Conservation (phyloP, 64 coral and sea anemone species). For the Dendronephthya gigantea region DNA sequence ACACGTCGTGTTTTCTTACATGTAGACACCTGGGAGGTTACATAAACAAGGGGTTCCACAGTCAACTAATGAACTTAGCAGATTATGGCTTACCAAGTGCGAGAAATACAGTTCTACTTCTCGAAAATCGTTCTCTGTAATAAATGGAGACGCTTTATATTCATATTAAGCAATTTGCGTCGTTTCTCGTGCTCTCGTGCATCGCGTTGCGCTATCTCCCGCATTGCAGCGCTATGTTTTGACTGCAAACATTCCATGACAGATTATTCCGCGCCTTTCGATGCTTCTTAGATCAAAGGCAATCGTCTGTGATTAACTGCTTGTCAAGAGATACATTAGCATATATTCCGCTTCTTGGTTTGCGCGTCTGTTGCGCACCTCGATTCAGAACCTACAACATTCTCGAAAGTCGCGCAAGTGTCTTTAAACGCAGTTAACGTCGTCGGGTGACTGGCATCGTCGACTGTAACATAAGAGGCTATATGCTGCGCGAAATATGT, state of each 20-base stretch:
- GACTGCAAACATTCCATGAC: conserved; percentile 1
- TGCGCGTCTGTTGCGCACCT: not conserved
- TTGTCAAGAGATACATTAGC: not conserved
- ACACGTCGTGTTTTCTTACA: not conserved
- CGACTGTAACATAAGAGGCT: not conserved
- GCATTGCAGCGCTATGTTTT: not conserved
- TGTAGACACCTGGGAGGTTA: not conserved
- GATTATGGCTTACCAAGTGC: not conserved
- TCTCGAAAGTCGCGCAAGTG: not conserved
- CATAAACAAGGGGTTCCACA: not conserved
- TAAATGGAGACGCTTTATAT: no score
- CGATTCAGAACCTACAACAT: not conserved
- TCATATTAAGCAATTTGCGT: not conserved
- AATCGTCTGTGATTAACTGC: conserved; percentile 2
- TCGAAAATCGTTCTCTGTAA: not conserved
- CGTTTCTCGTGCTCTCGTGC: not conserved
- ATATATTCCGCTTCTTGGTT: not conserved
- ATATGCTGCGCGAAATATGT: not conserved
- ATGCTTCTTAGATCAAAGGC: conserved; percentile 6
- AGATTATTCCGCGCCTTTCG: conserved; percentile 1
- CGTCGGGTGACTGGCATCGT: not conserved
- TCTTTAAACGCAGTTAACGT: not conserved
- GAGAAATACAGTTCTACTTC: not conserved
- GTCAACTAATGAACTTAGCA: not conserved
- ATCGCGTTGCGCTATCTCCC: not conserved